These are phyloP conservation scores for Amphipyra berbera DNA, from an alignment of 2,888 invertebrate genomes.

Conservation along the genomic window DNA sequence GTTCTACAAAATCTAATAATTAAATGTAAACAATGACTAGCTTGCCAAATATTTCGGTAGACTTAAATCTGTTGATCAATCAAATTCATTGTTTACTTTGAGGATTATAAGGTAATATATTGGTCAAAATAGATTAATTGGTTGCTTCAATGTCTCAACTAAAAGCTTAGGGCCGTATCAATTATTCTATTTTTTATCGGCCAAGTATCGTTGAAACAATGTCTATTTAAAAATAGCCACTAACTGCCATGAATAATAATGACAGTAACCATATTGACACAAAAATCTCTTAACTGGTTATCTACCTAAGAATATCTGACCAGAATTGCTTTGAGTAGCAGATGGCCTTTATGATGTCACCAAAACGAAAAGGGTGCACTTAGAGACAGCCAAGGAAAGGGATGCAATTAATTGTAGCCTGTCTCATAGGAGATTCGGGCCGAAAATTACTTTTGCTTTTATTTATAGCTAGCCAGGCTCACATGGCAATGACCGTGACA, in stretches of 20 bases:
- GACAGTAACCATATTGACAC: no score
- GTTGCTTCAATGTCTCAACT: no score
- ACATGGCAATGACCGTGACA: background rate
- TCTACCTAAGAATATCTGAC: slow-evolving; percentile 6
- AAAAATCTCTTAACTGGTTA: slow-evolving; percentile 1
- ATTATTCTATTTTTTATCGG: no score
- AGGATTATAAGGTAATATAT: no score
- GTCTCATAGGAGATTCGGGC: background rate
- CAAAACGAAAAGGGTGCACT: slow-evolving; percentile 34
- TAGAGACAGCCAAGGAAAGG: slow-evolving; percentile 28
- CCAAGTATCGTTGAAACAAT: no score
- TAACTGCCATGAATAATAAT: no score
- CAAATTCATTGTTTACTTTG: no score
- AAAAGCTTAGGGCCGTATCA: no score
- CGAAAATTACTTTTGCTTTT: slow-evolving; percentile 11
- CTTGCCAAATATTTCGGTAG: background rate
- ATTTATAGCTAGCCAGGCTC: background rate
- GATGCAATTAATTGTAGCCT: slow-evolving; percentile 42
- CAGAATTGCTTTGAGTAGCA: slow-evolving; percentile 21
- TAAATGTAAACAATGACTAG: slow-evolving; percentile 16
- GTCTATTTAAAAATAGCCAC: no score
- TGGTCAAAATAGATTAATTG: no score
- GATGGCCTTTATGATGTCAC: slow-evolving; percentile 38
- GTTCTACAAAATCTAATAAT: slow-evolving; percentile 3
- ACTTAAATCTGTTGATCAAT: no score